These are phyloP conservation scores for Cuniculus paca DNA, from an alignment of 2,797 vertebrate species.

Conservation along the genomic window DNA sequence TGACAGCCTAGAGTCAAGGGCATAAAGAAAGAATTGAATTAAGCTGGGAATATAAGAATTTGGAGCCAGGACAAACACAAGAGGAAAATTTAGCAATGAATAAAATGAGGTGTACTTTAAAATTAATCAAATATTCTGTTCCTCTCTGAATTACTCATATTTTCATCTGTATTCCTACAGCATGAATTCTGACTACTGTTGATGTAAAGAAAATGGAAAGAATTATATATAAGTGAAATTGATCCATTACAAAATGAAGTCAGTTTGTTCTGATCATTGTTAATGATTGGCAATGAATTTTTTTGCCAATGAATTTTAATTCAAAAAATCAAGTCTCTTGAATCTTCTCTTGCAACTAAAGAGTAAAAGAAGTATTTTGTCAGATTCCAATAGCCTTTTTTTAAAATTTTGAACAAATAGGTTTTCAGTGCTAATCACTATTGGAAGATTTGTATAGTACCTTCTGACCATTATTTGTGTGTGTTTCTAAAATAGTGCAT, in stretches of 20 bases:
- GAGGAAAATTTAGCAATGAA: neutral
- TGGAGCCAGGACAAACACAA: neutral
- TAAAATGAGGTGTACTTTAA: neutral
- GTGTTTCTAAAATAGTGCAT: neutral
- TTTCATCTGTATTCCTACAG: neutral
- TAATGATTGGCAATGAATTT: neutral
- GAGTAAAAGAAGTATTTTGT: neutral
- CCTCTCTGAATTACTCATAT: neutral
- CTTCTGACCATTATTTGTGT: neutral
- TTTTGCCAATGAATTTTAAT: neutral
- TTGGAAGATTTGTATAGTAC: neutral
- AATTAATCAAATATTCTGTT: neutral
- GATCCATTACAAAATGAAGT: neutral
- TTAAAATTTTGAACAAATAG: neutral
- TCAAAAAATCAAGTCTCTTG: neutral
- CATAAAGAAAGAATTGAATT: neutral
- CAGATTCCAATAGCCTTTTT: neutral
- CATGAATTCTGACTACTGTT: neutral
- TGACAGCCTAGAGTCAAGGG: neutral
- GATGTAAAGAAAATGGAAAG: neutral
- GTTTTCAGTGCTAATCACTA: neutral
- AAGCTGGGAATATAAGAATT: neutral
- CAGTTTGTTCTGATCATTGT: neutral
- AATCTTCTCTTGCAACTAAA: neutral
- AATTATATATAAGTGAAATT: neutral